Evolutionary conservation across 2,113 vertebrate species (phyloP).

Genomic region (Tinamus guttatus): DNA sequence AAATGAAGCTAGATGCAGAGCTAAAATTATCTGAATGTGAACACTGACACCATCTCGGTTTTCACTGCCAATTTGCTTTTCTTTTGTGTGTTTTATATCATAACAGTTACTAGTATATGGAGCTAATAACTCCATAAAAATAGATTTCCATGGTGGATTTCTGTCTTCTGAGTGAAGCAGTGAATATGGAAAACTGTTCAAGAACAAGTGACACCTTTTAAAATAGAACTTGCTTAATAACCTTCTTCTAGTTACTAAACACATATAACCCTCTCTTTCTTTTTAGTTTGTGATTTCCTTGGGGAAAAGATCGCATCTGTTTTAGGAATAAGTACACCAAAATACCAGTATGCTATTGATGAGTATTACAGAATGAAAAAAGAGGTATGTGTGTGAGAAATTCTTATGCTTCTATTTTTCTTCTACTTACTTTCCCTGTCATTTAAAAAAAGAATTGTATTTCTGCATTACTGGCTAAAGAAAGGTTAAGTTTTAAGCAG

Average conservation of each 20-base stretch:
- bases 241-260: not conserved
- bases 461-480: not conserved
- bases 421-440: not conserved
- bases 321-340: constrained; percentile 94
- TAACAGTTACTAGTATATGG: not conserved
- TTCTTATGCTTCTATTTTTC: not conserved
- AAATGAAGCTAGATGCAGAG: not conserved
- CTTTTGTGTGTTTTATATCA: not conserved
- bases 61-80: not conserved
- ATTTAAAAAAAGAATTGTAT: not conserved
- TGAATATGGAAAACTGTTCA: not conserved
- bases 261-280: constrained; percentile 24
- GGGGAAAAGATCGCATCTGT: constrained; percentile 96
- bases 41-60: not conserved
- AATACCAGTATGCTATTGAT: constrained; percentile 97
- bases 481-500: not conserved
- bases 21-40: not conserved
- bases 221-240: not conserved
- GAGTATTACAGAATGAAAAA: constrained; percentile 97
- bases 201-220: not conserved
- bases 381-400: constrained; percentile 82
- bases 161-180: not conserved
- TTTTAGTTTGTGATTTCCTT: constrained; percentile 94
- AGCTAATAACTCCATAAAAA: not conserved
- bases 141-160: not conserved